phyloP scores from a whole-genome alignment of 2,797 vertebrate species.

The Anguilla marmorata region DNA sequence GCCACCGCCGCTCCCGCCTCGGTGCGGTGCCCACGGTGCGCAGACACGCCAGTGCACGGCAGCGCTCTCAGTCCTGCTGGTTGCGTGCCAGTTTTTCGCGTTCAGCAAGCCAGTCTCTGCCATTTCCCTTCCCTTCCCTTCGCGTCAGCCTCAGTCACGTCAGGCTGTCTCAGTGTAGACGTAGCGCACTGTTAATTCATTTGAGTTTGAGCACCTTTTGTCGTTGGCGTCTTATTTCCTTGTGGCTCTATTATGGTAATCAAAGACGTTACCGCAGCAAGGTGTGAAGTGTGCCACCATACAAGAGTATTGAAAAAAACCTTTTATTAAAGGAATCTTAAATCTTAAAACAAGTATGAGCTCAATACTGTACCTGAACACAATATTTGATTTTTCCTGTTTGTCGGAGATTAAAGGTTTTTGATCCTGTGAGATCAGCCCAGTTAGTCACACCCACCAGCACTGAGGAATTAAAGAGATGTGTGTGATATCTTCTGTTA shows the following conservation, averaged over 20 bases:
- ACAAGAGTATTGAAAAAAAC: background rate
- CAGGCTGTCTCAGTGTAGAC: background rate
- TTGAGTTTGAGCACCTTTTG: background rate
- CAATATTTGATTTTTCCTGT: slow-evolving; percentile 58
- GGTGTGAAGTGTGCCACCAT: background rate
- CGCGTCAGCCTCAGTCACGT: background rate
- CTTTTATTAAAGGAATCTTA: background rate
- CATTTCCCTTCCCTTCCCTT: background rate
- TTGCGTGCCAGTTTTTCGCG: background rate
- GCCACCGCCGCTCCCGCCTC: background rate
- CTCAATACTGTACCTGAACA: slow-evolving; percentile 1
- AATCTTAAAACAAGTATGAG: background rate
- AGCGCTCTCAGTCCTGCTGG: background rate
- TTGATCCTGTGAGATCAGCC: slow-evolving; percentile 64
- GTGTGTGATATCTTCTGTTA: background rate
- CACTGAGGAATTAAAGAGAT: slow-evolving; percentile 59
- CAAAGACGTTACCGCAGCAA: background rate
- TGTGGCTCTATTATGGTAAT: no score
- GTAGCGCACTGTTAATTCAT: background rate
- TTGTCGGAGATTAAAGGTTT: slow-evolving; percentile 68
- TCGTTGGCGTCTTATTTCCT: background rate
- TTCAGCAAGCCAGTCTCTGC: background rate
- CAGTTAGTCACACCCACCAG: slow-evolving; percentile 61
- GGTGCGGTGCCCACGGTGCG: no score
- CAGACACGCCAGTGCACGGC: background rate